Conservation (phyloP, 2,888 invertebrate genomes). For the Thera britannica region DNA sequence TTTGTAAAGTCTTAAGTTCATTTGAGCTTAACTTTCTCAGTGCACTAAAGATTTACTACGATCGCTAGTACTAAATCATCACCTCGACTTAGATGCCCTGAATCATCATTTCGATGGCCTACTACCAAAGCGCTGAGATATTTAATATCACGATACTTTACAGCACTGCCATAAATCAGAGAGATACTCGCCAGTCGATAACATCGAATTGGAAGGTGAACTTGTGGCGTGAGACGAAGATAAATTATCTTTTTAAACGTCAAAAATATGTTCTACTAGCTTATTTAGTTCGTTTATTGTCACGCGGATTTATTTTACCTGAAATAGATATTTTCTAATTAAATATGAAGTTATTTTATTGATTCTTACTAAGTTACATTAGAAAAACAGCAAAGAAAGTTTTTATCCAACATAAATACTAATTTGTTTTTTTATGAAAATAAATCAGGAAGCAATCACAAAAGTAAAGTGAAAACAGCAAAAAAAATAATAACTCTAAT, state of each 20-base stretch:
- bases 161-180: constrained; percentile 57
- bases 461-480: constrained; percentile 21
- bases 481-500: constrained; percentile 14
- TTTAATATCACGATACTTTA: constrained; percentile 62
- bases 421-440: not conserved
- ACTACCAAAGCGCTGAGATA: constrained; percentile 51
- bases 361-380: too few species aligned
- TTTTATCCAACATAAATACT: not conserved
- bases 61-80: constrained; percentile 52
- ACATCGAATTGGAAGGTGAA: constrained; percentile 47
- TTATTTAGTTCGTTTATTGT: too few species aligned
- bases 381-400: too few species aligned
- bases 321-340: too few species aligned
- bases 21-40: constrained; percentile 26
- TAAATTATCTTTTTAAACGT: constrained; percentile 20
- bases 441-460: constrained; percentile 8
- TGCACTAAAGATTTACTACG: constrained; percentile 45
- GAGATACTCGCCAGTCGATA: constrained; percentile 42
- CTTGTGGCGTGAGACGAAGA: constrained; percentile 26
- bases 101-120: constrained; percentile 34
- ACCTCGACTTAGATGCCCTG: constrained; percentile 35
- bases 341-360: too few species aligned
- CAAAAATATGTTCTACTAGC: too few species aligned
- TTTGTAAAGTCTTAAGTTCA: constrained; percentile 7
- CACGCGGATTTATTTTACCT: not conserved